phyloP scores from a whole-genome alignment of 2,797 vertebrate species.

The Stomatorhinus walkeri region DNA sequence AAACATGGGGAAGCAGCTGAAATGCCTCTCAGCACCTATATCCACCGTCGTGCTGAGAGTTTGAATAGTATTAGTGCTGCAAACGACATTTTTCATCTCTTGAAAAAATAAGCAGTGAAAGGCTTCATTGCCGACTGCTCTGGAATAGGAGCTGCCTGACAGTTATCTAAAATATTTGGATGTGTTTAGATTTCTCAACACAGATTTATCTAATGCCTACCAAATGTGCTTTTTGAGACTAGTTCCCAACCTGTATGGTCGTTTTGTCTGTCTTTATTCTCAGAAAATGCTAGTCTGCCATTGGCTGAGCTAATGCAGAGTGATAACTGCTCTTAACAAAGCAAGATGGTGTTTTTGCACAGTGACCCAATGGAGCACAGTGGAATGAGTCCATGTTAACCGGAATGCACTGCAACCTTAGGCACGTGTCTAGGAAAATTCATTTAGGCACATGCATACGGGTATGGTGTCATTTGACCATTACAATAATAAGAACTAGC shows the following conservation, averaged over 20 bases:
- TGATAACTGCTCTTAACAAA: slow-evolving; percentile 24
- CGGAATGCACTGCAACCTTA: not conserved
- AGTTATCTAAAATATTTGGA: slow-evolving; percentile 60
- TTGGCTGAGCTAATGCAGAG: not conserved
- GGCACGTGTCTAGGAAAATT: not conserved
- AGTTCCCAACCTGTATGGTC: slow-evolving; percentile 40
- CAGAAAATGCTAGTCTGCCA: not conserved
- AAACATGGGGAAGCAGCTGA: not conserved
- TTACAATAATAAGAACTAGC: not conserved
- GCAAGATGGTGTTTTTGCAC: slow-evolving; percentile 15
- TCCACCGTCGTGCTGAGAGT: slow-evolving; percentile 14
- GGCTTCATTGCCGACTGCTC: slow-evolving; percentile 49
- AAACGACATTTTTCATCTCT: slow-evolving; percentile 35
- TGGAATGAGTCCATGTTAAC: not conserved
- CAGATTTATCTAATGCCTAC: slow-evolving; percentile 53
- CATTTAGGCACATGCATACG: not conserved
- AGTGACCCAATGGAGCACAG: not conserved
- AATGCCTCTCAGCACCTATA: slow-evolving; percentile 28
- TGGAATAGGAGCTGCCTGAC: slow-evolving; percentile 52
- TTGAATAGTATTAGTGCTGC: slow-evolving; percentile 34
- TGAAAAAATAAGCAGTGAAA: slow-evolving; percentile 50
- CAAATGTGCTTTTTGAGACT: slow-evolving; percentile 50
- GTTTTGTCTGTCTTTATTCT: not conserved
- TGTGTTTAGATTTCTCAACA: slow-evolving; percentile 28
- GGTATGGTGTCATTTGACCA: not conserved